Percentiles rank a stretch among this genome's conserved stretches.
Evolutionary conservation across 1,140 invertebrate species (phyloP).

Genomic region (Leguminivora glycinivorella): DNA sequence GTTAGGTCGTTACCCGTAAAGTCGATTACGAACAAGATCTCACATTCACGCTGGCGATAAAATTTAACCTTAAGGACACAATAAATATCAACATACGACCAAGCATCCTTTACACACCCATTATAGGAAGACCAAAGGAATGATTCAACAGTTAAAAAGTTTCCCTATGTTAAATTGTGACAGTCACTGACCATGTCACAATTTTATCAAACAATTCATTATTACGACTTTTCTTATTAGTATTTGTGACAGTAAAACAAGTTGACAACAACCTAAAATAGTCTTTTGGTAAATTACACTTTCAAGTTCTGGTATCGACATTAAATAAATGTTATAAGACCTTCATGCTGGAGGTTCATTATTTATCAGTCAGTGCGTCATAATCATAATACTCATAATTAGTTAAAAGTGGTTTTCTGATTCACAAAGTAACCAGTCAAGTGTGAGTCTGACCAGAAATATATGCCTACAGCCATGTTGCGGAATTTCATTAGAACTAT

Average conservation of each 20-base stretch:
- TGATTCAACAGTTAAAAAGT: neutral
- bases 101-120: neutral
- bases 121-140: conserved; percentile 9
- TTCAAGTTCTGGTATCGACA: neutral
- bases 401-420: no score
- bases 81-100: neutral
- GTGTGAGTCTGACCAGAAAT: no score
- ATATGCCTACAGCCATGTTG: no score
- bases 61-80: neutral
- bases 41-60: neutral
- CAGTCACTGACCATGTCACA: neutral
- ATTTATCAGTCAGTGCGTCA: no score
- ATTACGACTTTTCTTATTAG: neutral
- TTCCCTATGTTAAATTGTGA: neutral
- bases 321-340: neutral
- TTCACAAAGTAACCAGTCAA: no score
- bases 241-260: neutral
- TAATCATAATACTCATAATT: no score
- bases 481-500: no score
- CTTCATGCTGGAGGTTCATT: no score
- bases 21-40: neutral
- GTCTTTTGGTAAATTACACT: neutral
- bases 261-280: neutral
- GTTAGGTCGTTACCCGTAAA: neutral
- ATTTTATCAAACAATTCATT: neutral